Evolutionary conservation across 2,888 invertebrate genomes (phyloP), one percentile per base, ranked within the genome.

Genomic region (Pecten maximus): DNA sequence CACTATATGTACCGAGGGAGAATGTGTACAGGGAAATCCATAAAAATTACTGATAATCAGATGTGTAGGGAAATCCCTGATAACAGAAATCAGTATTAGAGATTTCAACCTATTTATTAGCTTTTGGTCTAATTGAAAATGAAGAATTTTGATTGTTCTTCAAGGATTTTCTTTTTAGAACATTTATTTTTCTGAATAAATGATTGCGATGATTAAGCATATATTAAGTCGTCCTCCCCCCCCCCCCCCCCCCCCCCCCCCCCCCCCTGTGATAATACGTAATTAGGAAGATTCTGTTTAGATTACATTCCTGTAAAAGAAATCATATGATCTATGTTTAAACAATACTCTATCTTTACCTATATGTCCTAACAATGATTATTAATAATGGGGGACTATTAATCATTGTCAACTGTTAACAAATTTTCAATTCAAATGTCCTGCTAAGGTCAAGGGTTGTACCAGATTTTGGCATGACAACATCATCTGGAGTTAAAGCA

Each of bases 401-500:
- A 74, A 74, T 74, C 74, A 74, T 28, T 28, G 74, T 74, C 74
- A 74, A 28, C 74, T 74, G 74, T 28, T 74, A 74, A 16, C 10
- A 74, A 74, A 74, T 28, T 74, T 74, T 74, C 12, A 74, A 74
- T 74, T 74, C 74, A 74, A 35, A 74, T 74, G 74, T 74, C 35
- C 74, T 35, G 23, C 35, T 23, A 74, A 74, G 74, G 74, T 74
- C 16, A 35, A 74, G 10, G 28, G 35, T 74, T 74, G 74, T 8
- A 28, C 35, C 35, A 74, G 74, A 74, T 74, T 35, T 74, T 74
- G 74, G 74, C 74, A 74, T 28, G 74, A 3, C 74, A 12, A 12
- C 28, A 28, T 74, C 74, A 28, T 10, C 10, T 28, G 28, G 23
- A 23, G 35, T 74, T 23, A 28, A 35, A 35, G 35, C 12, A 74